Percentiles rank a stretch among this genome's conserved stretches.
phyloP scores from a whole-genome alignment of 2,113 vertebrate species.

The Macrotis lagotis region DNA sequence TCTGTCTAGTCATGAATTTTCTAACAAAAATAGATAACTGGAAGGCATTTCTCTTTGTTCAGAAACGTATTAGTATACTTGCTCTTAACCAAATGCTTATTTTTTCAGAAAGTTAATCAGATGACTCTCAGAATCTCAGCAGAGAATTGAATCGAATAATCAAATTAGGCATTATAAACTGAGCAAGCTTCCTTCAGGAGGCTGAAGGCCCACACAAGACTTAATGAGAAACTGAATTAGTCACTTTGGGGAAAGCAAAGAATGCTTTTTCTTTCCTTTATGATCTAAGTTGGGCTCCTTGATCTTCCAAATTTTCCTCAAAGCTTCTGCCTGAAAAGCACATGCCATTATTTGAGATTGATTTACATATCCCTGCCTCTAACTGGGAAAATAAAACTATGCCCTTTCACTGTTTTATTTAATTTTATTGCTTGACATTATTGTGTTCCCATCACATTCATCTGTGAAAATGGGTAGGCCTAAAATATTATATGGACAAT shows the following conservation, averaged over 20 bases:
- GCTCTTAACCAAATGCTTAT: background rate
- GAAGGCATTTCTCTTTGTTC: background rate
- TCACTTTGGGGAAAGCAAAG: background rate
- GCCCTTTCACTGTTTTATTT: background rate
- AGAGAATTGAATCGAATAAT: background rate
- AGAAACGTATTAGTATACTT: background rate
- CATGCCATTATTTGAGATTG: background rate
- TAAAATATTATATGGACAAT: background rate
- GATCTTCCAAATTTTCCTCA: background rate
- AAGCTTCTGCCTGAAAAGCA: background rate
- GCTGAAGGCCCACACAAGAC: background rate
- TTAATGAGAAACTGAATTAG: background rate
- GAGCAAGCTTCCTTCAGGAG: background rate
- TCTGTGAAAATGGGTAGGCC: background rate
- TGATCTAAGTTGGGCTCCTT: background rate
- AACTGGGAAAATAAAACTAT: background rate
- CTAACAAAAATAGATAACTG: background rate
- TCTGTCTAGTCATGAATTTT: background rate
- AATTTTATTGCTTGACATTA: background rate
- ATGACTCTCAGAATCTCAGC: background rate
- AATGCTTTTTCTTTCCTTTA: background rate
- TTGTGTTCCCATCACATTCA: background rate
- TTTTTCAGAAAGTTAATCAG: background rate
- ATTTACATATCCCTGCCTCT: background rate
- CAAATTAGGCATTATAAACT: slow-evolving; percentile 3